phyloP scores from a whole-genome alignment of 2,888 invertebrate genomes.

The Aspidiotus rigidus region DNA sequence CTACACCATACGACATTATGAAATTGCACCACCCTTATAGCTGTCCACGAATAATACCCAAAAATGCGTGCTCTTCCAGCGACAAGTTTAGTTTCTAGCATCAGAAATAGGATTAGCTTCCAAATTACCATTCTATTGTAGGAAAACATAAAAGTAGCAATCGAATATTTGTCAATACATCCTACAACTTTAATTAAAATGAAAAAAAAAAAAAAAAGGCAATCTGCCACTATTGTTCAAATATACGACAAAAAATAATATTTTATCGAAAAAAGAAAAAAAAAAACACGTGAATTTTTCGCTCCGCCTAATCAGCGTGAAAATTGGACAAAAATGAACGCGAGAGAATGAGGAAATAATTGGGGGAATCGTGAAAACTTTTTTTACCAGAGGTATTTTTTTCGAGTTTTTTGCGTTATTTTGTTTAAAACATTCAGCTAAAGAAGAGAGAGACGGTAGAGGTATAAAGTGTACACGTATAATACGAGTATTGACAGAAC shows the following conservation, averaged over 20 bases:
- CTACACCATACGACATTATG: too few species aligned
- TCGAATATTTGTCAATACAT: too few species aligned
- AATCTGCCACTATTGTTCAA: too few species aligned
- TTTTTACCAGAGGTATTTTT: conserved; percentile 14
- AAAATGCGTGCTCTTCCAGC: too few species aligned
- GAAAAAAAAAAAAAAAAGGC: neutral
- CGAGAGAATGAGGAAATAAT: too few species aligned
- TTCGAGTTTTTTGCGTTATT: neutral
- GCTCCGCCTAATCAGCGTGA: conserved; percentile 2
- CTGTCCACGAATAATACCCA: too few species aligned
- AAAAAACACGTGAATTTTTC: neutral
- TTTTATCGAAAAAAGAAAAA: neutral
- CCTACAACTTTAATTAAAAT: neutral
- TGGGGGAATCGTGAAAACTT: too few species aligned
- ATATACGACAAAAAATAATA: too few species aligned
- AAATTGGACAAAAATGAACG: neutral
- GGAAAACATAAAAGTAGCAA: neutral
- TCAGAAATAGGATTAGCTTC: neutral
- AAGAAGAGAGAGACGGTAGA: conserved; percentile 7
- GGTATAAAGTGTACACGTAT: neutral
- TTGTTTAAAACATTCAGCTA: conserved; percentile 26
- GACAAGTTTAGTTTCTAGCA: too few species aligned
- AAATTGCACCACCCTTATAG: too few species aligned
- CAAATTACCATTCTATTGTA: conserved; percentile 2
- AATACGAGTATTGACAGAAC: neutral